Base-by-base conservation (phyloP, 2,888 invertebrate genomes). In the Pyrgus malvae region DNA sequence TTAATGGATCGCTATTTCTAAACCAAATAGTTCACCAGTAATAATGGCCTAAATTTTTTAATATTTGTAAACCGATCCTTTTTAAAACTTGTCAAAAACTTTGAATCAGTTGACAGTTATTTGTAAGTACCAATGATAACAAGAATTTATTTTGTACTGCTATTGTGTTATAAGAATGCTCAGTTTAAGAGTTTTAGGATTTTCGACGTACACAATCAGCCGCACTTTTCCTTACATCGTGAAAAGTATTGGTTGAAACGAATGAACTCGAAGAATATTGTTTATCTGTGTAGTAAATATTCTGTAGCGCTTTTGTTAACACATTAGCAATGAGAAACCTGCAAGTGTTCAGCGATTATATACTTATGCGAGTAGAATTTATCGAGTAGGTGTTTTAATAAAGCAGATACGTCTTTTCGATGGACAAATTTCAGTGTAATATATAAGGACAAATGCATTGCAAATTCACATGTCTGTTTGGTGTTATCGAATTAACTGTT, bases 401-500 rank as follows among this genome's bases (percentile, higher is more conserved):
- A 59, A 66, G 64, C 75, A 76, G 65, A 74, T 74, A 78, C 74
- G 80, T 80, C 76, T 75, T 76, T 74, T 66, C 38, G 56, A 60
- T 48, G 61, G 58, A 60, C 44, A 44, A 37, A 37, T n/a, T 71
- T 66, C 63, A 58, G 57, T 66, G 63, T 63, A 65, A 59, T 67
- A 67, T 66, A 68, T 62, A 76, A 75, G 74, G 68, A 76, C 70
- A 72, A 71, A 73, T 67, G 76, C 78, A 76, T 81, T 74, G 76
- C 76, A 80, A 78, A 74, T 79, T 84, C 78, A 83, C 76, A 65
- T 72, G 72, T 83, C 72, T 78, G 76, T 80, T 70, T 74, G 72
- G 72, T 80, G 76, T 85, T 81, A 78, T 80, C 76, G 72, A 81
- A 78, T 76, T 78, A 79, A 79, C 76, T 81, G 79, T 83, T 82